These are phyloP conservation scores for Muscidifurax raptorellus DNA, from an alignment of 1,140 invertebrate species.

Conservation along the genomic window DNA sequence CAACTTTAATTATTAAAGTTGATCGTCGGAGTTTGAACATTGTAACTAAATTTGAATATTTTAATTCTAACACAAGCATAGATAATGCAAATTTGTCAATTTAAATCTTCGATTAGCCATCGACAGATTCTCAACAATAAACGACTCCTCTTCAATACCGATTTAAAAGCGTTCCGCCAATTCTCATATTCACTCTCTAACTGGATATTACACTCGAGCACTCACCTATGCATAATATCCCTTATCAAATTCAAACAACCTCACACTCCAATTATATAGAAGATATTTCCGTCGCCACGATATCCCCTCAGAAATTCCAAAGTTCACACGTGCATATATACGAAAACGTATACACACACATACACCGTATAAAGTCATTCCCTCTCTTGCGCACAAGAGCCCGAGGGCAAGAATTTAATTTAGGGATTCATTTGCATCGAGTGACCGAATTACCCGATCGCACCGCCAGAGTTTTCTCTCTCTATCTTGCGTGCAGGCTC, in stretches of 20 bases:
- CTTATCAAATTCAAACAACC: not conserved
- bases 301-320: not conserved
- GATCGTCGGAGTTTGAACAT: too few species aligned
- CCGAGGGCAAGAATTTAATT: slow-evolving; percentile 40
- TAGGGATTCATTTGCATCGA: slow-evolving; percentile 43
- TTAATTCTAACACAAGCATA: too few species aligned
- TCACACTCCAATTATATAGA: not conserved
- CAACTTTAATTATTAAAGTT: too few species aligned
- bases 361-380: not conserved
- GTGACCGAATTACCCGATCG: slow-evolving; percentile 30
- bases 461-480: not conserved
- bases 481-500: not conserved
- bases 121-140: too few species aligned
- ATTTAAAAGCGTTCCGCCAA: too few species aligned
- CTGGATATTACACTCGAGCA: too few species aligned
- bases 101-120: too few species aligned
- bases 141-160: too few species aligned
- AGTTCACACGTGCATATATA: not conserved
- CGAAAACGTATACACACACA: not conserved
- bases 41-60: too few species aligned
- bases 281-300: not conserved
- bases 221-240: not conserved
- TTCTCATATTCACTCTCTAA: too few species aligned
- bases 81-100: too few species aligned
- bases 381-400: not conserved